Percentiles rank a stretch among this genome's conserved stretches.
These are phyloP conservation scores for Phylloscopus collybita DNA, from an alignment of 2,797 vertebrate species.

Conservation along the genomic window DNA sequence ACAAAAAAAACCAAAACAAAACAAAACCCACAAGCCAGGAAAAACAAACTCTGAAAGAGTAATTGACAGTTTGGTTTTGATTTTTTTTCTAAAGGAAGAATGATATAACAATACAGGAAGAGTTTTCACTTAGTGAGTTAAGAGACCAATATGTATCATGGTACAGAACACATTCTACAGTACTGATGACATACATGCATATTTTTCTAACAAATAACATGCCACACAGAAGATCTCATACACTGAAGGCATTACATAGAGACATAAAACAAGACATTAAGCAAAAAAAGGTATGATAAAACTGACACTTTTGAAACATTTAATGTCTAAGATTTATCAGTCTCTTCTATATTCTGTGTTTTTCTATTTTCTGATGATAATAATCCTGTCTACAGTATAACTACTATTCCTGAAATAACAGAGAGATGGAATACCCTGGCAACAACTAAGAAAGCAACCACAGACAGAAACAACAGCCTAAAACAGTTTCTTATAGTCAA, in stretches of 20 bases:
- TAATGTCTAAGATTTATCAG: not conserved
- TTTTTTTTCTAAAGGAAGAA: not conserved
- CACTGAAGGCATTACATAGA: not conserved
- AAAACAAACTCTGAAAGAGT: not conserved
- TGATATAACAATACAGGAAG: not conserved
- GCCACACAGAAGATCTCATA: not conserved
- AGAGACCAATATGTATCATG: not conserved
- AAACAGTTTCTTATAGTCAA: not conserved
- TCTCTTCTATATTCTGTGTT: not conserved
- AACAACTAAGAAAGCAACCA: not conserved
- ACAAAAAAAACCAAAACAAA: too few relatives aligned
- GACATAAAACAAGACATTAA: not conserved
- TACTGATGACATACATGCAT: not conserved
- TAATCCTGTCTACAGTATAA: not conserved
- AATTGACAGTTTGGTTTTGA: not conserved
- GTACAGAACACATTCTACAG: not conserved
- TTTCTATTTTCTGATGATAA: not conserved
- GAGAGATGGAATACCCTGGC: not conserved
- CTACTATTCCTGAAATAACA: not conserved
- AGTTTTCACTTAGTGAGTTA: not conserved
- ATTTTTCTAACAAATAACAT: not conserved
- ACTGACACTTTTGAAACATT: not conserved
- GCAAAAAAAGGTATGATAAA: not conserved
- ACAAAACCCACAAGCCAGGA: not conserved
- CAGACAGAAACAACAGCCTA: not conserved